A percentile compares a stretch with the other conserved stretches of the same genome.
phyloP scores from a whole-genome alignment of 2,113 vertebrate genomes.

The Pandion haliaetus region DNA sequence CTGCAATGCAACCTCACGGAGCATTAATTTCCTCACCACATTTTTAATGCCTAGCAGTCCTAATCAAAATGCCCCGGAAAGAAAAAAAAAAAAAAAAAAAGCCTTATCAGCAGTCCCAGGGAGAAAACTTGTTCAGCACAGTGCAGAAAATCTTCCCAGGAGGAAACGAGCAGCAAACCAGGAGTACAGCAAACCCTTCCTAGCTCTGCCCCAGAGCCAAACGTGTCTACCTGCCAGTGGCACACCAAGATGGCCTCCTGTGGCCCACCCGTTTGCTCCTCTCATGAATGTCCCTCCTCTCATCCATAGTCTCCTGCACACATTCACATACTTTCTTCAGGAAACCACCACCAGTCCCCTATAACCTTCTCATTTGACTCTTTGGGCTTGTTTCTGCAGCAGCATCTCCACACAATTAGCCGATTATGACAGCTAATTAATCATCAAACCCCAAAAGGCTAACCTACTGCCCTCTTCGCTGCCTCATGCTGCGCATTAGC shows the following conservation, averaged over 20 bases:
- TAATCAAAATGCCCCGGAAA: not conserved
- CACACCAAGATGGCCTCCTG: accelerated
- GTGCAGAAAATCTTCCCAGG: not conserved
- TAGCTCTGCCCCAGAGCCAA: not conserved
- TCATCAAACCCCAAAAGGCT: constrained; percentile 1
- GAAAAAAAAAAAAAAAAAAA: not conserved
- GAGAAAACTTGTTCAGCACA: not conserved
- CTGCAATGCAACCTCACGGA: not conserved
- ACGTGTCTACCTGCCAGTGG: not conserved
- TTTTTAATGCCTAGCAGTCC: not conserved
- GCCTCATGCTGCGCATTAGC: not conserved
- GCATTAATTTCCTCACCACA: not conserved
- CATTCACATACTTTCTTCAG: not conserved
- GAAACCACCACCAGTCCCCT: not conserved
- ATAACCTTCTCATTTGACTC: not conserved
- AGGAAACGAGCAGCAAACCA: not conserved
- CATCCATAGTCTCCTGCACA: not conserved
- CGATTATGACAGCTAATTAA: constrained; percentile 36
- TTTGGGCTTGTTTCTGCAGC: not conserved
- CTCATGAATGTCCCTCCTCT: not conserved
- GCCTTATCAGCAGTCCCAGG: not conserved
- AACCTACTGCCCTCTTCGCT: not conserved
- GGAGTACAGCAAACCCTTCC: not conserved
- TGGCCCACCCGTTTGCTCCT: not conserved
- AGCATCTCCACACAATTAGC: constrained; percentile 14